phyloP scores from a whole-genome alignment of 2,113 vertebrate genomes.

The Xiphias gladius region DNA sequence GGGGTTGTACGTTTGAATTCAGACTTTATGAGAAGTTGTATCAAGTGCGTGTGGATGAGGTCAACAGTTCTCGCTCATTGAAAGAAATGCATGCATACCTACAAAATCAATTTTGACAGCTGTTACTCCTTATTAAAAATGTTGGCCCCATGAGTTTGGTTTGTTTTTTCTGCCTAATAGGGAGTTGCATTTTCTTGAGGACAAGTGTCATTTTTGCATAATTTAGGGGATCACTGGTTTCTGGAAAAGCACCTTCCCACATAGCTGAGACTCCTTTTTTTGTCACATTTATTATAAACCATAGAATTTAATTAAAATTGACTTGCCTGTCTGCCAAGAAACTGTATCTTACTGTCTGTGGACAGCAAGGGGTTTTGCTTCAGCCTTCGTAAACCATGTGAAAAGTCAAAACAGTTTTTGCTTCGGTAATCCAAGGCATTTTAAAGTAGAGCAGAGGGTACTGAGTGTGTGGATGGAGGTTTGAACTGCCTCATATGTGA shows the following conservation, averaged over 20 bases:
- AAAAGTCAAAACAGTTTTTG: constrained; percentile 1
- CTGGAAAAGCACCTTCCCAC: constrained; percentile 32
- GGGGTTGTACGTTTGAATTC: not conserved
- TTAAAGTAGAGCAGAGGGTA: not conserved
- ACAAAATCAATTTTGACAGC: constrained; percentile 2
- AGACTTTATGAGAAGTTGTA: not conserved
- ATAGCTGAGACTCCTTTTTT: constrained; percentile 29
- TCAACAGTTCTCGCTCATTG: no score
- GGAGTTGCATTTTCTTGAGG: constrained; percentile 41
- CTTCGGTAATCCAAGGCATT: not conserved
- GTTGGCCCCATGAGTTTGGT: constrained; percentile 37
- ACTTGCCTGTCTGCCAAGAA: not conserved
- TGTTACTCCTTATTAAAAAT: constrained; percentile 30
- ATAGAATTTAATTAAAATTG: constrained; percentile 34
- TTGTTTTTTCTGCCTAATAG: constrained; percentile 41
- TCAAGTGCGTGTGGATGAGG: no score
- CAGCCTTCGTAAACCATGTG: not conserved
- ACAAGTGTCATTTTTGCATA: constrained; percentile 43
- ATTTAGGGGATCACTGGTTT: constrained; percentile 38
- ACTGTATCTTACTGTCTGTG: constrained; percentile 15
- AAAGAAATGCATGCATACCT: not conserved
- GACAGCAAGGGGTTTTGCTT: not conserved
- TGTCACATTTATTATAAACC: constrained; percentile 50
- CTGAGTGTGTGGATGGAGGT: constrained; percentile 5
- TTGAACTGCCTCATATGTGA: constrained; percentile 2